Evolutionary conservation across 2,888 invertebrate species (phyloP).

Genomic region (Quadroppia sp.): DNA sequence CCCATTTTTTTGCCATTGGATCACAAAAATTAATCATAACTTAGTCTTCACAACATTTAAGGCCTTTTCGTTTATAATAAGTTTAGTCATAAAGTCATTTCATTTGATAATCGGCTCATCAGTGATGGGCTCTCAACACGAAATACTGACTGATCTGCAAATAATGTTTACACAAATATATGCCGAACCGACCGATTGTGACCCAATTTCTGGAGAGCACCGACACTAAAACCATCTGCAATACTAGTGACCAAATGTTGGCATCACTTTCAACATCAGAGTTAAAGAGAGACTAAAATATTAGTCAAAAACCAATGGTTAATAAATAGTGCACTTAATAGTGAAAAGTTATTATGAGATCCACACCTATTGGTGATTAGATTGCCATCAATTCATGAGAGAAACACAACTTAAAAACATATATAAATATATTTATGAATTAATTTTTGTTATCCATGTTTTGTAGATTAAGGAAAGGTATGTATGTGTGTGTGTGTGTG

Average conservation of each 20-base stretch:
- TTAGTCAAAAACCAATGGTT: not conserved
- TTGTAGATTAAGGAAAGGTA: too few relatives aligned
- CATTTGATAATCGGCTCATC: conserved; percentile 18
- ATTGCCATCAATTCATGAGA: too few relatives aligned
- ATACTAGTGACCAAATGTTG: conserved; percentile 4
- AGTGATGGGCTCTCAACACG: conserved; percentile 32
- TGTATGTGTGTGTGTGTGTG: too few relatives aligned
- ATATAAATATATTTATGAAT: too few relatives aligned
- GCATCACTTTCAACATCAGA: not conserved
- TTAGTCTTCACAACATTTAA: not conserved
- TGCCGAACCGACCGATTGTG: conserved; percentile 13
- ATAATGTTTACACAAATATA: conserved; percentile 7
- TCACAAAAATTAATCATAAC: not conserved
- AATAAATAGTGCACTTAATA: not conserved
- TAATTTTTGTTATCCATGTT: too few relatives aligned
- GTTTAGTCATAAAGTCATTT: conserved; percentile 14
- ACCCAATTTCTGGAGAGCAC: conserved; percentile 1
- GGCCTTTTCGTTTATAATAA: conserved; percentile 9
- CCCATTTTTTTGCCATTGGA: not conserved
- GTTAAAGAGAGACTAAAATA: not conserved
- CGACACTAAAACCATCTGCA: conserved; percentile 25
- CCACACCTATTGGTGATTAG: conserved; percentile 35
- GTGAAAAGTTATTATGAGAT: conserved; percentile 6
- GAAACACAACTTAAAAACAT: too few relatives aligned
- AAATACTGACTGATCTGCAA: not conserved